Evolutionary conservation across 2,113 vertebrate species (phyloP), one percentile per base, ranked within the genome.

Genomic region (Chaetura pelagica): DNA sequence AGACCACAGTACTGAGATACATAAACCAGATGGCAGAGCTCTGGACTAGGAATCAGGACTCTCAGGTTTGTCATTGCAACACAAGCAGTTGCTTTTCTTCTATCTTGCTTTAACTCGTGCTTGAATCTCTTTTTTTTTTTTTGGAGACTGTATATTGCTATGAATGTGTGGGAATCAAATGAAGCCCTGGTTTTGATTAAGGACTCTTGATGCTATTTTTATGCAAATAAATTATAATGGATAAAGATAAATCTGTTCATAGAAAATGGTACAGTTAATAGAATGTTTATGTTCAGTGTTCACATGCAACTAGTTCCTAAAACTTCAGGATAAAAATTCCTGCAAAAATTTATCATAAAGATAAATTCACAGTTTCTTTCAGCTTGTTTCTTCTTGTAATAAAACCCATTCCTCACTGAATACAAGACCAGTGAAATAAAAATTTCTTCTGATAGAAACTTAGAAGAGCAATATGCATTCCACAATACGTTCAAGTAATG

Each of bases 351-450:
- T 27, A 82, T 85, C 51, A 46, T 32, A 38, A 87, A 87, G 66
- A 85, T 62, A 69, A 91, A 95, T 87, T 75, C 64, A 67, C 46
- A 69, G 38, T 42, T 87, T 84, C 87, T 89, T 87, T 82, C 74
- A 62, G 78, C 35, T 82, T 73, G 27, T 79, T 44, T 79, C 54
- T 84, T 72, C 76, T 73, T 83, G 35, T 83, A 92, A 73, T 79
- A 89, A 96, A 94, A 30, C n/a, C 16, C 48, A 46, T 92, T 91
- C n/a, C 75, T 94, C 69, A 57, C 80, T 32, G 46, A 84, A 40
- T 34, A 40, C 22, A 52, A 62, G 62, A 89, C 54, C 46, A 76
- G 7, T 26, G 78, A 84, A 85, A 55, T 66, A 66, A 68, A 30
- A 71, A 57, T 62, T 82, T 71, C 44, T 82, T 84, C 61, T 86